Percentiles rank a stretch among this genome's conserved stretches.
phyloP scores from a whole-genome alignment of 2,113 vertebrate genomes.

The Cinclus cinclus region DNA sequence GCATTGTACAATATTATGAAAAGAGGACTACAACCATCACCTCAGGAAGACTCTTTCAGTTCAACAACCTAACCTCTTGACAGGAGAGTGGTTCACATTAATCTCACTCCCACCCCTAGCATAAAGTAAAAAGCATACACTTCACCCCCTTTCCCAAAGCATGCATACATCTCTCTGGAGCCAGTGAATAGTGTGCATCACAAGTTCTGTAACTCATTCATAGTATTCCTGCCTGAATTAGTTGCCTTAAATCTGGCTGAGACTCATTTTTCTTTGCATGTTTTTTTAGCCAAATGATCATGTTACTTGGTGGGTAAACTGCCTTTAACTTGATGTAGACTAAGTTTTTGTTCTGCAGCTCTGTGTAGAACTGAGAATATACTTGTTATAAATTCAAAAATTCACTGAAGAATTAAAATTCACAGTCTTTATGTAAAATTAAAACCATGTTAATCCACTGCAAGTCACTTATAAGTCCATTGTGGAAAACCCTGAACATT shows the following conservation, averaged over 20 bases:
- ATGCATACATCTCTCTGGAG: accelerated
- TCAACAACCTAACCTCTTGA: not conserved
- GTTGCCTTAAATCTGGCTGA: not conserved
- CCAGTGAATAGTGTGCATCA: not conserved
- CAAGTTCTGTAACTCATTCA: not conserved
- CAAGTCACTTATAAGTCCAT: not conserved
- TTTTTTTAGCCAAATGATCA: not conserved
- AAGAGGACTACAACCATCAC: not conserved
- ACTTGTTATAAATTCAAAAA: not conserved
- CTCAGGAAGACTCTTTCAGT: not conserved
- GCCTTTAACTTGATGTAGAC: not conserved
- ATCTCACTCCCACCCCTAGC: accelerated
- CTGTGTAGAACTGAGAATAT: not conserved
- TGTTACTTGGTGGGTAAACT: not conserved
- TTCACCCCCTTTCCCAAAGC: not conserved
- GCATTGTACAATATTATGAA: not conserved
- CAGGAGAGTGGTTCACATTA: not conserved
- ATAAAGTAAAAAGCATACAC: not conserved
- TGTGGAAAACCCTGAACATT: not conserved
- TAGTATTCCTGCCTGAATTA: not conserved
- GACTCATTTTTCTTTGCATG: not conserved
- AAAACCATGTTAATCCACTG: not conserved
- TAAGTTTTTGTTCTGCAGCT: not conserved
- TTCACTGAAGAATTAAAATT: not conserved
- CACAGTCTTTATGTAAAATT: not conserved